A percentile compares a stretch with the other conserved stretches of the same genome.
Evolutionary conservation across 2,113 vertebrate genomes (phyloP).

Genomic region (Toxotes chatareus): DNA sequence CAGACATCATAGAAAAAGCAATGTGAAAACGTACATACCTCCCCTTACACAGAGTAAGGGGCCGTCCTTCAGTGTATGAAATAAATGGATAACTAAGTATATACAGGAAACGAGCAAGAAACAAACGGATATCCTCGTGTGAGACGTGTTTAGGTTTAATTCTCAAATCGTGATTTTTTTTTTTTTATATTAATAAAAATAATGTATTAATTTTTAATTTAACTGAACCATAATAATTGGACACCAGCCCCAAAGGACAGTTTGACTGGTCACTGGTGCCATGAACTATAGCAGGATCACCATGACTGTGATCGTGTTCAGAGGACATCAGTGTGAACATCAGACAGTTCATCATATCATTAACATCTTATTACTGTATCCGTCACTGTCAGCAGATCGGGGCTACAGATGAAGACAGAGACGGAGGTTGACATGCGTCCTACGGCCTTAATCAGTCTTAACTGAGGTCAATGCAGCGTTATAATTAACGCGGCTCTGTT

Average conservation of each 20-base stretch:
- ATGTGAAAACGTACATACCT: no score
- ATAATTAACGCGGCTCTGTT: conserved; percentile 55
- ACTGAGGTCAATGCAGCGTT: conserved; percentile 68
- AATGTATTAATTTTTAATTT: no score
- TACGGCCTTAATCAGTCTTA: conserved; percentile 74
- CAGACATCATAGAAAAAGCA: no score
- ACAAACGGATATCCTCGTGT: no score
- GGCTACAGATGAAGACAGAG: conserved; percentile 35
- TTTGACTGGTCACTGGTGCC: neutral
- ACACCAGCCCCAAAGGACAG: neutral
- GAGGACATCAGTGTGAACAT: conserved; percentile 11
- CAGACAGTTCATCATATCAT: conserved; percentile 51
- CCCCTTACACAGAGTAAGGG: no score
- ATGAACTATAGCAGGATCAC: neutral
- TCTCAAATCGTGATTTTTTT: no score
- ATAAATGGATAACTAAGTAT: no score
- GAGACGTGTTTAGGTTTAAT: no score
- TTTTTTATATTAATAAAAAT: no score
- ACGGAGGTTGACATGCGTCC: conserved; percentile 45
- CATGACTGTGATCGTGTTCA: conserved; percentile 3
- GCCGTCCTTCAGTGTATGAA: no score
- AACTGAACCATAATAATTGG: neutral
- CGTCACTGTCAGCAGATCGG: conserved; percentile 37
- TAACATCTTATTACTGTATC: conserved; percentile 42
- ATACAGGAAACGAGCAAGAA: no score